Conservation (phyloP, 1,140 invertebrate species). For the Leptinotarsa lineolata region DNA sequence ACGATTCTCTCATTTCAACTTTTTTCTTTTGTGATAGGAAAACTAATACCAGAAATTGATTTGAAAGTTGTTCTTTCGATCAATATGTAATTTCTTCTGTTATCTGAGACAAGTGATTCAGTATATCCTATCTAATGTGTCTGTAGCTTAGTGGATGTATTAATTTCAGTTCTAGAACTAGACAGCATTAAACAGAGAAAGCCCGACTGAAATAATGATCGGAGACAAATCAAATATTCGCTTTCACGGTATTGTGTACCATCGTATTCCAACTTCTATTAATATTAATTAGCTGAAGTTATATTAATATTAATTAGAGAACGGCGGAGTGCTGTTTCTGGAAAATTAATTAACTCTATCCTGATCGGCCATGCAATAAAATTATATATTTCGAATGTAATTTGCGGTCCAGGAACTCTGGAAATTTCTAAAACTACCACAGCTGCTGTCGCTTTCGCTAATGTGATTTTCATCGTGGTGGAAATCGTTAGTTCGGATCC, state of each 20-base stretch:
- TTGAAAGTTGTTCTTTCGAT: too few relatives aligned
- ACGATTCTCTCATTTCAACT: too few relatives aligned
- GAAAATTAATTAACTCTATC: not conserved
- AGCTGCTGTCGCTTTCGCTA: not conserved
- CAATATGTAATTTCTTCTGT: too few relatives aligned
- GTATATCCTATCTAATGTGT: too few relatives aligned
- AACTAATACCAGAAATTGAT: too few relatives aligned
- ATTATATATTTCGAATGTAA: not conserved
- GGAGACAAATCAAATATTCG: not conserved
- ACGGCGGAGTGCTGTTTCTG: not conserved
- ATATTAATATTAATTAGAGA: conserved; percentile 3
- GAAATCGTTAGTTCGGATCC: not conserved
- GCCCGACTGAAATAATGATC: not conserved
- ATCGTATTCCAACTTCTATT: not conserved
- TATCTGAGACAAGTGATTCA: too few relatives aligned
- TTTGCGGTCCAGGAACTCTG: not conserved
- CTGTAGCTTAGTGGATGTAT: too few relatives aligned
- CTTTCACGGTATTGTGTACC: not conserved
- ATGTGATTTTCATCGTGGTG: not conserved
- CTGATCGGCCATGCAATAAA: conserved; percentile 5
- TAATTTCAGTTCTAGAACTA: too few relatives aligned
- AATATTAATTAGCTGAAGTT: conserved; percentile 1
- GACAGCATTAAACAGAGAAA: too few relatives aligned
- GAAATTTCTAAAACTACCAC: not conserved
- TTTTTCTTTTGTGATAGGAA: too few relatives aligned